phyloP scores from a whole-genome alignment of 2,888 invertebrate species.

The Sesia bembeciformis region DNA sequence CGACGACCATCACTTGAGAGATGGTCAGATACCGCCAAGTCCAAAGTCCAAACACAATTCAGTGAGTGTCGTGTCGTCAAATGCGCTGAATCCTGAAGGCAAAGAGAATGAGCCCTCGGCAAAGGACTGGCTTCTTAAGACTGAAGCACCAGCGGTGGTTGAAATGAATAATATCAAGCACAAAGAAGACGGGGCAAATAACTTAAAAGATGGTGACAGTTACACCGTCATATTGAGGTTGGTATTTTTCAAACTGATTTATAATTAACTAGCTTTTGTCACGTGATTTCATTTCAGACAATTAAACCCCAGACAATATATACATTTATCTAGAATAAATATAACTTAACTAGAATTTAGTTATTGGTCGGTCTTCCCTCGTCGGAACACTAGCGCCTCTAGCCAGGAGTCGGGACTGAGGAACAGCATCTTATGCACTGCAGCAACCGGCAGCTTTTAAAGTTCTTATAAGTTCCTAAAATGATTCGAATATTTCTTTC shows the following conservation, averaged over 20 bases:
- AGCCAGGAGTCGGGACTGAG: no score
- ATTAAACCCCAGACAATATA: no score
- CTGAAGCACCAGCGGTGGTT: conserved; percentile 45
- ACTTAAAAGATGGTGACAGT: conserved; percentile 77
- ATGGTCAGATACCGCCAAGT: conserved; percentile 54
- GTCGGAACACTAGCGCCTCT: no score
- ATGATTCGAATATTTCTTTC: background rate
- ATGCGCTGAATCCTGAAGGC: conserved; percentile 47
- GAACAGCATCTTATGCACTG: no score
- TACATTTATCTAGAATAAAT: no score
- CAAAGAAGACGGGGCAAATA: conserved; percentile 57
- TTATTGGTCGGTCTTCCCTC: no score
- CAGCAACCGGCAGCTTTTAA: no score
- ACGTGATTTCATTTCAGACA: background rate
- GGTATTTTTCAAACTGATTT: conserved; percentile 11
- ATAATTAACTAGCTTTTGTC: background rate
- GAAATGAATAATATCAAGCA: conserved; percentile 68
- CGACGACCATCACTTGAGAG: conserved; percentile 74
- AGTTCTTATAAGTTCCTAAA: no score
- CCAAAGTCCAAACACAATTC: conserved; percentile 62
- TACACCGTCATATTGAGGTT: conserved; percentile 85
- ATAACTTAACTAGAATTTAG: no score
- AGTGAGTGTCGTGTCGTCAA: conserved; percentile 64
- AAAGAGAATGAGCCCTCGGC: conserved; percentile 55
- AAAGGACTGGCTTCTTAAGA: conserved; percentile 58